Evolutionary conservation across 2,797 vertebrate genomes (phyloP).

Genomic region (Spinibarbus caldwelli): DNA sequence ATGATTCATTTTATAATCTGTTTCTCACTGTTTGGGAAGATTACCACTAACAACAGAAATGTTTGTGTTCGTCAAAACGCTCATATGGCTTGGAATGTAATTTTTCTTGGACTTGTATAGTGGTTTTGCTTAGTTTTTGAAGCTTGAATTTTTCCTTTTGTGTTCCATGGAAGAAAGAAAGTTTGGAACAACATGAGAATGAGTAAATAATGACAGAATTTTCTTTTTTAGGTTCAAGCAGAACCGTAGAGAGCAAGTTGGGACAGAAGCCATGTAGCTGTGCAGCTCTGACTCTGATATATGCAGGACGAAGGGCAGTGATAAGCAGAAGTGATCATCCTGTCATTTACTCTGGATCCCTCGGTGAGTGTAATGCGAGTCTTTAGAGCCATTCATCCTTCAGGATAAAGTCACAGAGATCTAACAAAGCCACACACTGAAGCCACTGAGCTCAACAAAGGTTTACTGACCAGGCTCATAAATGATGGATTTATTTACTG

Average conservation of each 20-base stretch:
- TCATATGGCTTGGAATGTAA: too few relatives aligned
- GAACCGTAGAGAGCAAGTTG: too few relatives aligned
- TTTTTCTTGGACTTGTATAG: too few relatives aligned
- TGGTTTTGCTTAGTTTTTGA: too few relatives aligned
- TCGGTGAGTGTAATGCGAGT: conserved; percentile 3
- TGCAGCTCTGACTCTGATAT: neutral
- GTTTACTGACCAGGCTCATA: conserved; percentile 13
- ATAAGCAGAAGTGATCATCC: conserved; percentile 16
- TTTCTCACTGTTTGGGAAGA: neutral
- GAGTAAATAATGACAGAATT: neutral
- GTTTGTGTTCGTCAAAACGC: too few relatives aligned
- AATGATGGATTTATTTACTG: conserved; percentile 13
- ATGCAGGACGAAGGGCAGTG: conserved; percentile 24
- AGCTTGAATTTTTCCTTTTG: too few relatives aligned
- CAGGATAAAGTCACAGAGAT: conserved; percentile 18
- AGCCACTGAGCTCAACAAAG: conserved; percentile 4
- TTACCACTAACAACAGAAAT: neutral
- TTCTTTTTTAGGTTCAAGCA: neutral
- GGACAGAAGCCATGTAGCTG: conserved; percentile 17
- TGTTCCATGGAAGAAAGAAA: too few relatives aligned
- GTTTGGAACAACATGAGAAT: neutral
- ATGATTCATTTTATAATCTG: neutral
- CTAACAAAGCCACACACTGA: conserved; percentile 16
- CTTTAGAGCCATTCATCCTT: conserved; percentile 16
- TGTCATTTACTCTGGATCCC: conserved; percentile 6